A percentile compares a stretch with the other conserved stretches of the same genome.
These are phyloP conservation scores for Papilio dardanus DNA, from an alignment of 1,140 invertebrate species.

Conservation along the genomic window DNA sequence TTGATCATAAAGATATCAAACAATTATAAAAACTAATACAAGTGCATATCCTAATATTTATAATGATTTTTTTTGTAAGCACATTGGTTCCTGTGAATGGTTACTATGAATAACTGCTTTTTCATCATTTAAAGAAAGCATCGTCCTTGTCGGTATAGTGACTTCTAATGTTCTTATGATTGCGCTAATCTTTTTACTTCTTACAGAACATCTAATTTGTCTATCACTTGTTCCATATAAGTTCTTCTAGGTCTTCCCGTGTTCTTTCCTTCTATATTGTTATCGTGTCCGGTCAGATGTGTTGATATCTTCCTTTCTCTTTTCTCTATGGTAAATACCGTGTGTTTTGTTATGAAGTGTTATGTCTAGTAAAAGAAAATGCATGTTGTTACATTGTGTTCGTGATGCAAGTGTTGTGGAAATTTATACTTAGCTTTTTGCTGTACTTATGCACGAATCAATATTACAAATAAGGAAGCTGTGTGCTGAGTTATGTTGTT, in stretches of 20 bases:
- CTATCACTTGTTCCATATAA: background rate
- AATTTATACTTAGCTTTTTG: conserved; percentile 26
- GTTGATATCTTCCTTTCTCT: too few species aligned
- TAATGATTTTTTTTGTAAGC: background rate
- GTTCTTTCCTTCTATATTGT: background rate
- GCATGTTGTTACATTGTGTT: background rate
- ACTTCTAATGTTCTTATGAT: background rate
- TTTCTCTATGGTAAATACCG: too few species aligned
- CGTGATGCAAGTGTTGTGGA: background rate
- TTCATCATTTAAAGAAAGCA: background rate
- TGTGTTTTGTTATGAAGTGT: background rate
- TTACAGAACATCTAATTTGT: too few species aligned
- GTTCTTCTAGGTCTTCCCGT: background rate
- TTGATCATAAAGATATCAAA: background rate
- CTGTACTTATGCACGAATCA: conserved; percentile 22
- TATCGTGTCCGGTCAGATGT: background rate
- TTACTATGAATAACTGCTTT: background rate
- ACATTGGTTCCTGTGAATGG: background rate
- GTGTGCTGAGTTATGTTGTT: background rate
- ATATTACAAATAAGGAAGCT: conserved; percentile 29
- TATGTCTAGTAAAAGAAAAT: conserved; percentile 3
- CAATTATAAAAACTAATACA: background rate
- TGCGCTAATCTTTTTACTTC: background rate
- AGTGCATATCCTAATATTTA: background rate
- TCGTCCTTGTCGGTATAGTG: background rate